Conservation (phyloP, 2,888 invertebrate species). For the Mythimna lalbum region DNA sequence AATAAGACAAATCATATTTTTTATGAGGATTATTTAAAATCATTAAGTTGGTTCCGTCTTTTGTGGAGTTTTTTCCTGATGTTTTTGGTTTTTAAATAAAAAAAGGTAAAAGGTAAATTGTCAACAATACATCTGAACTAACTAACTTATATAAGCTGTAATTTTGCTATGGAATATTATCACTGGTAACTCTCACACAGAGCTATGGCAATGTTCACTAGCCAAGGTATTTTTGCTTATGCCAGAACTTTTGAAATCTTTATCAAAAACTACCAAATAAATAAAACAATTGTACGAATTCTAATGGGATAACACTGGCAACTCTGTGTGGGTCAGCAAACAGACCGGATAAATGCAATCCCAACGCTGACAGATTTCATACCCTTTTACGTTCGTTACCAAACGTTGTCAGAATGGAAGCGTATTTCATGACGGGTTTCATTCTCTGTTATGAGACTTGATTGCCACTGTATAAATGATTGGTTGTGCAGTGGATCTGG, state of each 20-base stretch:
- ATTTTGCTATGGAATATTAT: no score
- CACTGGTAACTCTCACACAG: no score
- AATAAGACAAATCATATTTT: no score
- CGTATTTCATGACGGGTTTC: constrained; percentile 12
- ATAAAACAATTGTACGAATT: neutral
- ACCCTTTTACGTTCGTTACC: constrained; percentile 28
- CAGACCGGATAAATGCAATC: constrained; percentile 39
- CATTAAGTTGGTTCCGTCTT: no score
- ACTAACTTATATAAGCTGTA: no score
- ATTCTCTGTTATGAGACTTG: constrained; percentile 22
- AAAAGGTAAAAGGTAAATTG: no score
- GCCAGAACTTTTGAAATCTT: neutral
- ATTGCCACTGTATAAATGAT: constrained; percentile 5
- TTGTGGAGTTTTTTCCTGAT: no score
- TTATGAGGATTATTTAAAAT: no score
- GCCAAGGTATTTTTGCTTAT: neutral
- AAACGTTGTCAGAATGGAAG: constrained; percentile 21
- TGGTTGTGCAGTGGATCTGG: neutral
- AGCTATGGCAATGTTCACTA: neutral
- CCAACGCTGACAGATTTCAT: constrained; percentile 48
- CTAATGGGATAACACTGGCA: neutral
- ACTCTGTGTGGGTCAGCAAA: constrained; percentile 20
- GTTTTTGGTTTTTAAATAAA: no score
- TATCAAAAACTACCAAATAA: neutral
- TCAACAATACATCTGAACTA: no score